Base-by-base conservation (phyloP, 2,888 invertebrate species). In the Myathropa florea region DNA sequence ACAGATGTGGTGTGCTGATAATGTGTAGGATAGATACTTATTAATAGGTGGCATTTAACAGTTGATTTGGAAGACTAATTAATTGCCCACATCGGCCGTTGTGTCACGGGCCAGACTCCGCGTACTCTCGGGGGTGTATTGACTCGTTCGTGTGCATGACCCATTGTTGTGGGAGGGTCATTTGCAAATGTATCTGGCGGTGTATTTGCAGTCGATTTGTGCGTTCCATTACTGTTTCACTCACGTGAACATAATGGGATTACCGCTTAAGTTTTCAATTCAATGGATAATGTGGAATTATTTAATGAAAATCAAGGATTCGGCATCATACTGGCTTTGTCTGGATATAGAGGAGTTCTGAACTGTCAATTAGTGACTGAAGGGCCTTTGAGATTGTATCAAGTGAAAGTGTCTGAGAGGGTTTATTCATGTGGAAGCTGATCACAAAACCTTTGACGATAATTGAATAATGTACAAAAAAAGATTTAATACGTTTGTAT, bases 11-110 rank as follows among this genome's bases (percentile, higher is more conserved):
- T 57, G 28, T 26, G 30, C 72, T 36, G 80, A 68, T 72, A 72
- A 75, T 68, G 33, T 63, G 75, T 46, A 26, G 55, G 21, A 46
- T 33, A 63, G 28, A 39, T 67, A 57, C 7, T 68, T 80, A 61
- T 65, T 68, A 73, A 73, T 61, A 72, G 53, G n/a, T 57, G 73
- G 39, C 80, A 81, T 75, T 81, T 75, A 75, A 68, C 73, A 75
- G 80, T 81, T 70, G 67, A 73, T 46, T 80, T 33, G 36, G 63
- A 60, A 30, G 61, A 63, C 68, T 81, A 81, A 81, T 81, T 81
- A 81, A 81, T 81, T 75, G 75, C 39, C 36, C 55, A 75, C 61
- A 68, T 68, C 55, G 75, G 63, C 39, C 63, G 63, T 73, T 14
- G 61, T 81, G 80, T 80, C 67, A 73, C 12, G 73, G 80, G 75